Evolutionary conservation across 2,113 vertebrate species (phyloP).

Genomic region (Alouatta palliata): DNA sequence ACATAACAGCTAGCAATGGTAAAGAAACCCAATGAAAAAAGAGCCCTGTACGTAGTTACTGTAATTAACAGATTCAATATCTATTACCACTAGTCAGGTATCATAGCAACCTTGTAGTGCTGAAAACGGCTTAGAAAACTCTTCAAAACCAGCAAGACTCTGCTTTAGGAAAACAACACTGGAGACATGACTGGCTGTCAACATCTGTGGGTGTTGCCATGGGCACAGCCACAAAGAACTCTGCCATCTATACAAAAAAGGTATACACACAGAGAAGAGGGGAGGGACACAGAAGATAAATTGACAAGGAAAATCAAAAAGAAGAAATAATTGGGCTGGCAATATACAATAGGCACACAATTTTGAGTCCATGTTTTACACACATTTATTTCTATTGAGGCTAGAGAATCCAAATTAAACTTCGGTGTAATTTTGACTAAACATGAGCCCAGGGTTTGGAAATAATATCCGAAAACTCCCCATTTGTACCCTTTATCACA

Average conservation of each 20-base stretch:
- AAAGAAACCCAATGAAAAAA: slow-evolving; percentile 58
- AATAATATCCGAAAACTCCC: slow-evolving; percentile 46
- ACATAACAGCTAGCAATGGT: slow-evolving; percentile 34
- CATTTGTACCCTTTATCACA: not conserved
- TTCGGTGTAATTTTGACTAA: slow-evolving; percentile 3
- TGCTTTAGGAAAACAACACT: slow-evolving; percentile 73
- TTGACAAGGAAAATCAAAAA: not conserved
- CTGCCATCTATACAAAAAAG: slow-evolving; percentile 57
- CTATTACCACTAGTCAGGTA: slow-evolving; percentile 78
- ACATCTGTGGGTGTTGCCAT: slow-evolving; percentile 77
- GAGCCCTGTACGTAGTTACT: slow-evolving; percentile 31
- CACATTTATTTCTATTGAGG: slow-evolving; percentile 40
- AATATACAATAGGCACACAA: not conserved
- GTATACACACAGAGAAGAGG: not conserved
- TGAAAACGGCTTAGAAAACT: slow-evolving; percentile 74
- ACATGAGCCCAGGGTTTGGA: slow-evolving; percentile 21
- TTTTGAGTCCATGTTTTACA: slow-evolving; percentile 28
- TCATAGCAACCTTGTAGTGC: slow-evolving; percentile 81
- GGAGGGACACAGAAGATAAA: not conserved
- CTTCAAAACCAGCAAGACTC: slow-evolving; percentile 75
- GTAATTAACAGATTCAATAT: slow-evolving; percentile 82
- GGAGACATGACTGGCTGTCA: slow-evolving; percentile 73
- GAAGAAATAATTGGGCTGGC: slow-evolving; percentile 22
- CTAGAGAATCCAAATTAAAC: slow-evolving; percentile 48
- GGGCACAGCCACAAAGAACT: slow-evolving; percentile 78